These are phyloP conservation scores for Dermolepida albohirtum DNA, from an alignment of 2,888 invertebrate species.

Conservation along the genomic window DNA sequence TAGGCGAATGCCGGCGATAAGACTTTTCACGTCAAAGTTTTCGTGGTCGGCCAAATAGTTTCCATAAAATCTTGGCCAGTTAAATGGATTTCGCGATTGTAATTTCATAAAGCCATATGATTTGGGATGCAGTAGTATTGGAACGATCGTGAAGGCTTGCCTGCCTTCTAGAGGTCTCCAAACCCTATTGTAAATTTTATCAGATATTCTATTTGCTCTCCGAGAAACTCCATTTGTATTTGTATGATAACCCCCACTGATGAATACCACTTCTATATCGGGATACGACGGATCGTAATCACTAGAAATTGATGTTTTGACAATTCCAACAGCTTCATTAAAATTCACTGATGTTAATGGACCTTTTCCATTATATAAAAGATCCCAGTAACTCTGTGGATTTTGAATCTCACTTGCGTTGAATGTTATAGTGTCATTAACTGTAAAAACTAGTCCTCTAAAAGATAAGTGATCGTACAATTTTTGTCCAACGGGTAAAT, in stretches of 20 bases:
- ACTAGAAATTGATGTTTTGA: constrained; percentile 4
- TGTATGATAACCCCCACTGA: constrained; percentile 66
- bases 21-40: constrained; percentile 67
- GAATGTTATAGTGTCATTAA: constrained; percentile 57
- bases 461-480: constrained; percentile 57
- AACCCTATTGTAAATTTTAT: constrained; percentile 46
- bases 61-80: constrained; percentile 78
- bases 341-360: background rate
- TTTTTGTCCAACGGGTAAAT: constrained; percentile 63
- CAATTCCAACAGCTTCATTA: constrained; percentile 66
- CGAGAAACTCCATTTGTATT: constrained; percentile 55
- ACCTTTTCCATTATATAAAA: constrained; percentile 49
- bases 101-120: constrained; percentile 77
- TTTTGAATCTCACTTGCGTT: constrained; percentile 62
- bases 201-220: constrained; percentile 56
- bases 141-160: constrained; percentile 70
- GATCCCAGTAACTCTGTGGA: constrained; percentile 50
- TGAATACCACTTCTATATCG: constrained; percentile 77
- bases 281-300: constrained; percentile 67
- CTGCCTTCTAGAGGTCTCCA: constrained; percentile 61
- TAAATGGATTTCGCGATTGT: constrained; percentile 75
- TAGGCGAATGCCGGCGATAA: constrained; percentile 70
- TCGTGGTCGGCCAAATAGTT: constrained; percentile 77
- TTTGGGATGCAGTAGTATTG: constrained; percentile 77
- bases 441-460: constrained; percentile 67